Percentiles rank a stretch among this genome's conserved stretches.
phyloP scores from a whole-genome alignment of 2,113 vertebrate species.

The Mustela lutreola region DNA sequence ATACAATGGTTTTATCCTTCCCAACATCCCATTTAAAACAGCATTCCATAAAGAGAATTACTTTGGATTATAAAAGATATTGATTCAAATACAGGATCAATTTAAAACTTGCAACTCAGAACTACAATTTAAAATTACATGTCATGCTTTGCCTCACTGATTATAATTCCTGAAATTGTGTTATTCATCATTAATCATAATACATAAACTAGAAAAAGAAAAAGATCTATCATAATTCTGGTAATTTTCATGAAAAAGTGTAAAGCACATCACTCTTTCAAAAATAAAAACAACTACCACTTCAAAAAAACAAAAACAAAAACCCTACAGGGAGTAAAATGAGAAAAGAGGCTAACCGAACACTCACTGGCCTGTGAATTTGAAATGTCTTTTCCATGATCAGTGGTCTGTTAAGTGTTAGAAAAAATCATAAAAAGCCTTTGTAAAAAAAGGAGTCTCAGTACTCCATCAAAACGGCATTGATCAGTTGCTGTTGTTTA shows the following conservation, averaged over 20 bases:
- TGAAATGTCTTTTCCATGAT: not conserved
- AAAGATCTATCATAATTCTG: not conserved
- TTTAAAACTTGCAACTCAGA: not conserved
- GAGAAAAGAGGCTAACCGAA: not conserved
- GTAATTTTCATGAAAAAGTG: not conserved
- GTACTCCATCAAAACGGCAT: constrained; percentile 43
- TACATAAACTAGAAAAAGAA: not conserved
- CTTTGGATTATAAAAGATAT: not conserved
- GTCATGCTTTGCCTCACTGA: not conserved
- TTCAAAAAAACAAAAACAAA: not conserved
- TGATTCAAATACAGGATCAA: not conserved
- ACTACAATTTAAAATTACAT: not conserved
- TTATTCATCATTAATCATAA: not conserved
- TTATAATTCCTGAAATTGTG: constrained; percentile 2
- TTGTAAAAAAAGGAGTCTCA: constrained; percentile 39
- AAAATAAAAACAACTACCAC: not conserved
- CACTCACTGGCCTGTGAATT: not conserved
- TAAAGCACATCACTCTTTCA: not conserved
- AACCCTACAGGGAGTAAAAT: not conserved
- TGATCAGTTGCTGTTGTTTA: constrained; percentile 37
- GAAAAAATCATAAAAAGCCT: not conserved
- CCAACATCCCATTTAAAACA: not conserved
- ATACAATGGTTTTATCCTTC: not conserved
- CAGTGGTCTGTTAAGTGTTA: not conserved
- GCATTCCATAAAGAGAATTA: not conserved